Evolutionary conservation across 2,888 invertebrate genomes (phyloP).

Genomic region (Drosophila suboccidentalis): DNA sequence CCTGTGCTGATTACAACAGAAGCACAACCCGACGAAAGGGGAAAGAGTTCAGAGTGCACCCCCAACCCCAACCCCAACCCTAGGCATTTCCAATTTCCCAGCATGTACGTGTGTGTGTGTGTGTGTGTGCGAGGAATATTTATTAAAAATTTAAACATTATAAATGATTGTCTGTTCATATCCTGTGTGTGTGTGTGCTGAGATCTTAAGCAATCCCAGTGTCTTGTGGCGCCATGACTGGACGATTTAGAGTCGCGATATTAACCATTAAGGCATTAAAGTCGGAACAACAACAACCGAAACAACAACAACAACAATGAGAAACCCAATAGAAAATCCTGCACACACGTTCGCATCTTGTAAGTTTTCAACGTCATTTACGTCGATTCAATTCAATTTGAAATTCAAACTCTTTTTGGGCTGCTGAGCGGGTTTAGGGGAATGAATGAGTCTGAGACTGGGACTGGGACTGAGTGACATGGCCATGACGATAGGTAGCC

Average conservation of each 20-base stretch:
- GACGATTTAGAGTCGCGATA: conserved; percentile 56
- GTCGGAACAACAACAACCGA: conserved; percentile 23
- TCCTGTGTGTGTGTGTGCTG: conserved; percentile 41
- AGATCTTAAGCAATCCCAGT: conserved; percentile 37
- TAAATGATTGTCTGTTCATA: conserved; percentile 74
- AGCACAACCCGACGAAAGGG: conserved; percentile 27
- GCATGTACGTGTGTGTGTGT: neutral
- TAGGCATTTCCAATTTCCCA: conserved; percentile 28
- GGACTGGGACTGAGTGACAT: conserved; percentile 69
- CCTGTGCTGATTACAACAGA: conserved; percentile 80
- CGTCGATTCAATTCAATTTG: conserved; percentile 73
- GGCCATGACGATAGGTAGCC: conserved; percentile 70
- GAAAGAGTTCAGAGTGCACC: conserved; percentile 14
- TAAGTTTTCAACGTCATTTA: conserved; percentile 74
- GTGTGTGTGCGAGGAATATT: conserved; percentile 62
- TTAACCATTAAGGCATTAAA: conserved; percentile 77
- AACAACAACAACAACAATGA: conserved; percentile 3
- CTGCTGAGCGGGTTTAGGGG: neutral
- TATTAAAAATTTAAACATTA: conserved; percentile 78
- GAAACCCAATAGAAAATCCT: conserved; percentile 18
- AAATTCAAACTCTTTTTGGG: conserved; percentile 74
- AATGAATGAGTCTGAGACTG: conserved; percentile 21
- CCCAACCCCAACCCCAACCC: conserved; percentile 16
- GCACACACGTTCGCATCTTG: conserved; percentile 32
- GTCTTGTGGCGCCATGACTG: conserved; percentile 77